Evolutionary conservation across 2,888 invertebrate species (phyloP).

Genomic region (Gymnoscelis rufifasciata): DNA sequence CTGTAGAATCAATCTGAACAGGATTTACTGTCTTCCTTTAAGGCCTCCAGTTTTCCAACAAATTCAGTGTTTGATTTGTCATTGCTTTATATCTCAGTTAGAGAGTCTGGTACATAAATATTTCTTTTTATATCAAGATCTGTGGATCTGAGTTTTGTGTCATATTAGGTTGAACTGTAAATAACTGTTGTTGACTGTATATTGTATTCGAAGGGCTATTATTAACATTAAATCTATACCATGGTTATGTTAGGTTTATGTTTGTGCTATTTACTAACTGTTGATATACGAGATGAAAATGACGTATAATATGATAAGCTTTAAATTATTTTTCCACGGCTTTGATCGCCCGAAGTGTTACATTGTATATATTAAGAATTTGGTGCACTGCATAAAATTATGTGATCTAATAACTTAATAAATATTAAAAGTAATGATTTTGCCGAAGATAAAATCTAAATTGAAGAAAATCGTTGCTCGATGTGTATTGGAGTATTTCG

Average conservation of each 20-base stretch:
- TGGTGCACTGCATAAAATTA: constrained; percentile 60
- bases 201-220: constrained; percentile 40
- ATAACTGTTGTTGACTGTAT: constrained; percentile 44
- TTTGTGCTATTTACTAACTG: constrained; percentile 34
- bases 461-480: constrained; percentile 1
- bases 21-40: no score
- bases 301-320: constrained; percentile 67
- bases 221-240: constrained; percentile 30
- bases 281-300: constrained; percentile 42
- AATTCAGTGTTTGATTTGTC: background rate
- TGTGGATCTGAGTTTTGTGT: constrained; percentile 44
- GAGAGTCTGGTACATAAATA: constrained; percentile 6
- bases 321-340: constrained; percentile 72
- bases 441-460: constrained; percentile 18
- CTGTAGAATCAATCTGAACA: no score
- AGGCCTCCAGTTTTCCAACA: no score
- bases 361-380: constrained; percentile 44
- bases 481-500: constrained; percentile 7
- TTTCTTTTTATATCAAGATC: constrained; percentile 19
- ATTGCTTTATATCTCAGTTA: no score
- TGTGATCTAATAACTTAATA: constrained; percentile 54
- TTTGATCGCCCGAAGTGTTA: constrained; percentile 45
- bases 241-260: constrained; percentile 29
- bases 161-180: constrained; percentile 51
- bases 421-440: constrained; percentile 40